Conservation (phyloP, 2,797 vertebrate species). For the Limnodromus scolopaceus region DNA sequence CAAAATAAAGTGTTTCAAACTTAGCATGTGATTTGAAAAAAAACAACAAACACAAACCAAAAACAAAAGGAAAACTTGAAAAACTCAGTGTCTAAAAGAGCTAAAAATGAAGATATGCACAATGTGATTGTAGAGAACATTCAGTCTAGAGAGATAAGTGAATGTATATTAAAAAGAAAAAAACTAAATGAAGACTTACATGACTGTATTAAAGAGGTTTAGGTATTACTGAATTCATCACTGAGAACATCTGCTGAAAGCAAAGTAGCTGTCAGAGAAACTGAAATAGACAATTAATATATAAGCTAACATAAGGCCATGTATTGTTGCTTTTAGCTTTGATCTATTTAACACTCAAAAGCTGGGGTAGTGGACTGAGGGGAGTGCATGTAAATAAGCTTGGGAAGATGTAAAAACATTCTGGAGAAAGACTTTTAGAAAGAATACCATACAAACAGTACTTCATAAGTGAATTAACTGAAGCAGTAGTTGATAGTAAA, state of each 20-base stretch:
- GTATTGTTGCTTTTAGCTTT: background rate
- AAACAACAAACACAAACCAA: too few species aligned
- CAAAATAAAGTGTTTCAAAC: background rate
- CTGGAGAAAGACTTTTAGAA: background rate
- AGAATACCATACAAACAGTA: background rate
- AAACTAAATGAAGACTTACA: background rate
- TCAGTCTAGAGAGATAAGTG: background rate
- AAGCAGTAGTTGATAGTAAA: background rate
- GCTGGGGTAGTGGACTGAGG: fast-evolving
- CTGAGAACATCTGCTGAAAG: background rate
- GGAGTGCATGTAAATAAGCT: fast-evolving
- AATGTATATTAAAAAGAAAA: background rate
- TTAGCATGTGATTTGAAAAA: background rate
- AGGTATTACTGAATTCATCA: background rate
- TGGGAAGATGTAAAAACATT: background rate
- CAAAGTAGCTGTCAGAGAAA: background rate
- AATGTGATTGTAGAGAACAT: background rate
- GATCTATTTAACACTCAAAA: background rate
- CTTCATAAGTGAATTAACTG: background rate
- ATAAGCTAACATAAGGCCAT: background rate
- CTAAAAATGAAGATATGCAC: background rate
- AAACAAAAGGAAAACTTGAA: background rate
- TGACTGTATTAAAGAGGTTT: background rate
- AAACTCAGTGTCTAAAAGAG: background rate
- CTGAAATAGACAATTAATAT: background rate